Percentiles rank a stretch among this genome's conserved stretches.
Evolutionary conservation across 2,888 invertebrate species (phyloP).

Genomic region (Mechanitis messenoides): DNA sequence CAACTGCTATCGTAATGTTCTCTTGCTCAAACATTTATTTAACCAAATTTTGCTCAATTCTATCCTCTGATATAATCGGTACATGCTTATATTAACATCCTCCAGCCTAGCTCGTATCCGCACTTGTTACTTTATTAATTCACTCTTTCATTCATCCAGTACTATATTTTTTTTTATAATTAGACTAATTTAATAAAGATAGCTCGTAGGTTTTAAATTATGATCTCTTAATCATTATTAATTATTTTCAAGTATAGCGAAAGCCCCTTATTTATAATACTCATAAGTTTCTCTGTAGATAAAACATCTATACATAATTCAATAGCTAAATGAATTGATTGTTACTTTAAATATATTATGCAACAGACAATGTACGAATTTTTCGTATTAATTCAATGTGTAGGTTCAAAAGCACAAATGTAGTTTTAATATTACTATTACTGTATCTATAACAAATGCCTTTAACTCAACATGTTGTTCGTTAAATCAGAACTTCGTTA

Average conservation of each 20-base stretch:
- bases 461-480: conserved; percentile 31
- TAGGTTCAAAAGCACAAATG: conserved; percentile 51
- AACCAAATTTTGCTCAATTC: conserved; percentile 71
- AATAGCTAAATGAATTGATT: not conserved
- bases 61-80: conserved; percentile 12
- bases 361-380: conserved; percentile 14
- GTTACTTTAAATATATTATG: not conserved
- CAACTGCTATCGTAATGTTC: conserved; percentile 60
- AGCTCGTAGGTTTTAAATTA: conserved; percentile 71
- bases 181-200: conserved; percentile 71
- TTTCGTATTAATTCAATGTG: conserved; percentile 33
- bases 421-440: conserved; percentile 25
- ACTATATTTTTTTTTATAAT: conserved; percentile 64
- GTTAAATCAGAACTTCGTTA: conserved; percentile 13
- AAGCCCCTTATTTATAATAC: conserved; percentile 73
- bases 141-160: conserved; percentile 52
- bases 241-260: conserved; percentile 68
- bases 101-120: conserved; percentile 29
- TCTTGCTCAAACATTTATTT: conserved; percentile 72
- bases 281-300: conserved; percentile 71
- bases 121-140: conserved; percentile 47
- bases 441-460: conserved; percentile 35
- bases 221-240: conserved; percentile 77
- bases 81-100: conserved; percentile 19
- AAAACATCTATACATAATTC: conserved; percentile 36